phyloP scores from a whole-genome alignment of 2,797 vertebrate genomes.

The Pipistrellus nathusii region DNA sequence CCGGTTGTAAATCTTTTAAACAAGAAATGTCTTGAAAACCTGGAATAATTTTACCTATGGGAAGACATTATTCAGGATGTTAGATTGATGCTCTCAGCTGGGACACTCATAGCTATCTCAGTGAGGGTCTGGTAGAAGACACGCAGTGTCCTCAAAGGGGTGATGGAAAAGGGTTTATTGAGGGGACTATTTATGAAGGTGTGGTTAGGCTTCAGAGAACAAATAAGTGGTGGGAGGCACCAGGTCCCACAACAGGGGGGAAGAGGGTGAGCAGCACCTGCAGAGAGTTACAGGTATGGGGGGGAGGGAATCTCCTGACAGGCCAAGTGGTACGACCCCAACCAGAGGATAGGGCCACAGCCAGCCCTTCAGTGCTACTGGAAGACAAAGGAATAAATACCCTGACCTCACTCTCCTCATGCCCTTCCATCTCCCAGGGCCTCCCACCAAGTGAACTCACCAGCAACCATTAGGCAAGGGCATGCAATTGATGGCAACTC shows the following conservation, averaged over 20 bases:
- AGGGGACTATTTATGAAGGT: not conserved
- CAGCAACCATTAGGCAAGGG: not conserved
- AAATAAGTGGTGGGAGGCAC: not conserved
- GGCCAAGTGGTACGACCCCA: not conserved
- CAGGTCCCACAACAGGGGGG: not conserved
- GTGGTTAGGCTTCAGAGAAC: not conserved
- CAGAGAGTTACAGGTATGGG: not conserved
- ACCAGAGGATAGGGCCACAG: no score
- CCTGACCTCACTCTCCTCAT: not conserved
- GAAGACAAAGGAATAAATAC: not conserved
- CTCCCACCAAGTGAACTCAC: not conserved
- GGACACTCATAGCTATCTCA: not conserved
- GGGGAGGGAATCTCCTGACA: not conserved
- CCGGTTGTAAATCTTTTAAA: slow-evolving; percentile 4
- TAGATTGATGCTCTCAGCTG: not conserved
- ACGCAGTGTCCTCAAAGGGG: not conserved
- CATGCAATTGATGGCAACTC: not conserved
- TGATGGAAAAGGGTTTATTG: not conserved
- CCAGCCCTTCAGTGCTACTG: not conserved
- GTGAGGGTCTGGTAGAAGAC: not conserved
- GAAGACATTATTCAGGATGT: slow-evolving; percentile 10
- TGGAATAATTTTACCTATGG: not conserved
- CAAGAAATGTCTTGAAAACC: not conserved
- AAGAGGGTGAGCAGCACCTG: not conserved
- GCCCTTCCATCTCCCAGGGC: not conserved